Evolutionary conservation across 92 coral and sea anemone species (phyloP), one percentile per base, ranked within the genome.

Genomic region (Palythoa caribaeorum): DNA sequence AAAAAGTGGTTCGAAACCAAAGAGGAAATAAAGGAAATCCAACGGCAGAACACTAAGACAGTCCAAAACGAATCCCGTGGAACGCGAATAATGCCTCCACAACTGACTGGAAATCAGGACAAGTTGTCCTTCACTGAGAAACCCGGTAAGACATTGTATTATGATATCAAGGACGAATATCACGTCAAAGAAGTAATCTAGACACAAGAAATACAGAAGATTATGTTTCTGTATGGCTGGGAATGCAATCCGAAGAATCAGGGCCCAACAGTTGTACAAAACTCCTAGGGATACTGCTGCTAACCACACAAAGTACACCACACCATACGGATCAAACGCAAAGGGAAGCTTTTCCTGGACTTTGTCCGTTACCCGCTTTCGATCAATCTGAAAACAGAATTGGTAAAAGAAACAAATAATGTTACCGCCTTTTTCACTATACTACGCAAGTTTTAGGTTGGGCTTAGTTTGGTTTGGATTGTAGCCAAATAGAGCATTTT

Each of bases 101-200:
- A 96, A 88, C 80, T 89, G 93, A 62, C 70, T 87, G 36, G 90
- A 63, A 12, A 88, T 83, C 28, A 92, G 88, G 38, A 93, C 99
- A 66, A 96, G 84, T 83, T 94, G 89, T 21, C 99, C 99, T 55
- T 96, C 91, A 79, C 92, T 90, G 79, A 95, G 91, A 59, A 93
- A 93, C 10, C 98, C 98, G 6, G 98, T 92, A 11, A 98, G 93
- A 70, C 91, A 91, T 83, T 96, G 99, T 36, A 96, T 85, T 4
- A 91, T 85, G 69, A 95, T 92, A 55, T 96, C 99, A 51, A 96
- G 88, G 16, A 96, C 50, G 68, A 96, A 96, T 39, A 94, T 83
- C 54, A 93, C 87, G 86, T 96, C 98, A 17, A 87, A 89, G 52
- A 94, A 73, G 88, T 96, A 96, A 77, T 96, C 99, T n/a, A 92